Base-by-base conservation (phyloP, 2,888 invertebrate species). In the Lasioglossum marginatum region DNA sequence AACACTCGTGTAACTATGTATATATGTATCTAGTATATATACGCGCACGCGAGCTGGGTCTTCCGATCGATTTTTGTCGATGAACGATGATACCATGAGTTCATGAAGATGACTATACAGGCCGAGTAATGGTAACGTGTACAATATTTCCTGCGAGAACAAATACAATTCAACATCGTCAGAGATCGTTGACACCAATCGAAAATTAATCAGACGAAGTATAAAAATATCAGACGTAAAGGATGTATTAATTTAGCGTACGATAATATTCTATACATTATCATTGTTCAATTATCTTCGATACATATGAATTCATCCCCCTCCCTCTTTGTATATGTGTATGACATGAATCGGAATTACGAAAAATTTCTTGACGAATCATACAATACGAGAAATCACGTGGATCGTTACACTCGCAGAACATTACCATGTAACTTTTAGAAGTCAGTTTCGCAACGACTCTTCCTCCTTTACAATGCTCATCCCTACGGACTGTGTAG, bases 61-160 rank as follows among this genome's bases (percentile, higher is more conserved):
- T 70, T 52, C 63, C 1, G 63, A 23, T 70, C 40, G n/a, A 52
- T 27, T 52, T 27, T 63, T 66, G 73, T 68, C 57, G 40, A 77
- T 43, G 57, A 83, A 76, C 23, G 60, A 52, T 14, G 45, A 23
- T 52, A 52, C 52, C 34, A 10, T 10, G 27, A 40, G 52, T 37
- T 40, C 4, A 23, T 4, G 19, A 19, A 31, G 52, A 40, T 71
- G 70, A 78, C 27, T 71, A 71, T 52, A 70, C 45, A 40, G n/a
- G 70, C 52, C 16, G 71, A 78, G 71, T 48, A 70, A 70, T 52
- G 37, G n/a, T 77, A 45, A 52, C 70, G 45, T 27, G 45, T 68
- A 40, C 45, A 48, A 48, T 68, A 37, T 48, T n/a, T 68, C n/a
- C 10, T 48, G 27, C 45, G 34, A 37, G 40, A 40, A 70, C 12